These are phyloP conservation scores for Cyanoderma ruficeps DNA, from an alignment of 2,113 vertebrate species.

Conservation along the genomic window DNA sequence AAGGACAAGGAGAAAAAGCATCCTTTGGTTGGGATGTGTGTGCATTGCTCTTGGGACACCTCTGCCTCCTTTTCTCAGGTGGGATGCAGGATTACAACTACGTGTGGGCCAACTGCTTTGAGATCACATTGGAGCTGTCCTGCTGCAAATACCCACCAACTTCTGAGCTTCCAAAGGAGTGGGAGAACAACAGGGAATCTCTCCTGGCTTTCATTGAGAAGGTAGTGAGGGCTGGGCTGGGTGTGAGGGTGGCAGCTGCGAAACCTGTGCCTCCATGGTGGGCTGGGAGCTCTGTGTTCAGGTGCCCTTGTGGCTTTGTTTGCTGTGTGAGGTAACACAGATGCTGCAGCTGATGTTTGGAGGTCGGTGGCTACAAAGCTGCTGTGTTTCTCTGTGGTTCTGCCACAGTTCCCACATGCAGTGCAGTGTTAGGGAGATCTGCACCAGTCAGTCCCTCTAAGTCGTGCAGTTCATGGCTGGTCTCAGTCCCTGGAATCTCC, in stretches of 20 bases:
- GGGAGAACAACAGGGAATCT: conserved; percentile 92
- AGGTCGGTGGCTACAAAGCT: background rate
- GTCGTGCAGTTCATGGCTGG: no score
- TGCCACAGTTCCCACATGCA: background rate
- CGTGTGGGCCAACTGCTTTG: conserved; percentile 90
- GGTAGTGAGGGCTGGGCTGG: conserved; percentile 59
- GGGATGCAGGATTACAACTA: conserved; percentile 99
- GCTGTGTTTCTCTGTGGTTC: background rate
- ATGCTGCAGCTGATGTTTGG: background rate
- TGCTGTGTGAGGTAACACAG: background rate
- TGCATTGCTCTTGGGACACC: background rate
- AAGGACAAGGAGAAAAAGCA: background rate
- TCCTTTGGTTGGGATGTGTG: background rate
- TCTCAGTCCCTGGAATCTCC: background rate
- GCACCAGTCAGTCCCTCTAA: no score
- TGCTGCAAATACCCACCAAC: conserved; percentile 92
- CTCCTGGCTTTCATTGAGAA: conserved; percentile 91
- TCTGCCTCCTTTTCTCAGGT: conserved; percentile 73
- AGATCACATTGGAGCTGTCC: conserved; percentile 94
- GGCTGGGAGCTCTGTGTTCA: accelerated
- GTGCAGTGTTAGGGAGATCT: no score
- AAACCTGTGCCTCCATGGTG: accelerated
- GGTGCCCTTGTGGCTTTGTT: background rate
- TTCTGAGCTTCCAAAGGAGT: conserved; percentile 83
- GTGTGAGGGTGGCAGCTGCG: background rate